These are phyloP conservation scores for Vombatus ursinus DNA, from an alignment of 2,113 vertebrate genomes.

Conservation along the genomic window DNA sequence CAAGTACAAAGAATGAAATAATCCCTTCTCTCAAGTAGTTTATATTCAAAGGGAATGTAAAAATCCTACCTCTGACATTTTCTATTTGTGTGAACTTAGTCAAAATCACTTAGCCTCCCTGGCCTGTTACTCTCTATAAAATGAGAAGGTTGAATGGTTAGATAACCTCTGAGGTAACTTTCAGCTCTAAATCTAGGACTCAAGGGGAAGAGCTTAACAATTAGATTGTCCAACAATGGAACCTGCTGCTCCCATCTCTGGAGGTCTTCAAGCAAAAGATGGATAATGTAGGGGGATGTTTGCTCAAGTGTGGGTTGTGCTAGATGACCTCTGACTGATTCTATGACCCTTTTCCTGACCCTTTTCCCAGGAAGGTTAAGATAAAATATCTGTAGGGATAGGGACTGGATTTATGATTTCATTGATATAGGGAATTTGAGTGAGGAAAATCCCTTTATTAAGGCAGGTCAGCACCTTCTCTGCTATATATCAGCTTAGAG, in stretches of 20 bases:
- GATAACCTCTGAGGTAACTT: neutral
- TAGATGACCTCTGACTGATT: neutral
- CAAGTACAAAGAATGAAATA: neutral
- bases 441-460: neutral
- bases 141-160: neutral
- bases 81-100: neutral
- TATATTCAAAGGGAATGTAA: neutral
- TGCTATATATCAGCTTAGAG: neutral
- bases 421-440: neutral
- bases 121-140: neutral
- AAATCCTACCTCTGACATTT: neutral
- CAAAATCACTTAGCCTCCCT: neutral
- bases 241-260: neutral
- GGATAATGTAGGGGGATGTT: neutral
- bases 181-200: neutral
- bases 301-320: neutral
- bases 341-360: neutral
- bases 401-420: neutral
- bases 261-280: neutral
- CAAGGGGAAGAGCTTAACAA: neutral
- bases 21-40: neutral
- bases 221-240: neutral
- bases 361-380: neutral
- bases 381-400: neutral
- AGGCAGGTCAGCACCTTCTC: neutral